Evolutionary conservation across 2,113 vertebrate species (phyloP).

Genomic region (Bos javanicus): DNA sequence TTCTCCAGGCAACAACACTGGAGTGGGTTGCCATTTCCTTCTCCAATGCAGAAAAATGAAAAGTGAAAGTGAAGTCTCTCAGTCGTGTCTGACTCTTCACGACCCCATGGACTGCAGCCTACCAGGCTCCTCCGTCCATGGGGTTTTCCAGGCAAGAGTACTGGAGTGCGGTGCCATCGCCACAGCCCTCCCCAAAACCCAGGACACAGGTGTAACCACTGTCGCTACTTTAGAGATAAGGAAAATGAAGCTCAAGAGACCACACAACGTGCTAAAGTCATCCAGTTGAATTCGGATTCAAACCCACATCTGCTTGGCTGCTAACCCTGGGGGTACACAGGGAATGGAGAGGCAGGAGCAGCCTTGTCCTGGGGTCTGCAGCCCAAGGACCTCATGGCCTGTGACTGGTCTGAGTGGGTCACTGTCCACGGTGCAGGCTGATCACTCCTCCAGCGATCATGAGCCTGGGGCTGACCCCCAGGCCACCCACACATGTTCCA

Average conservation of each 20-base stretch:
- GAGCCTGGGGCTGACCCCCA: not conserved
- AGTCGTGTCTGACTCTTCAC: too few species aligned
- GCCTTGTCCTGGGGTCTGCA: fast-evolving
- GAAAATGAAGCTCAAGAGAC: not conserved
- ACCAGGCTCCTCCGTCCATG: too few species aligned
- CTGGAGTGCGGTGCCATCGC: too few species aligned
- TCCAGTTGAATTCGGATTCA: not conserved
- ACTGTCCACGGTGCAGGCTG: not conserved
- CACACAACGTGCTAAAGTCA: not conserved
- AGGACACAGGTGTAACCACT: fast-evolving
- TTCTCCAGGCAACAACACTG: too few species aligned
- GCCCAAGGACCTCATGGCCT: not conserved
- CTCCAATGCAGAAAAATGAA: too few species aligned
- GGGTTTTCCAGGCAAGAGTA: too few species aligned
- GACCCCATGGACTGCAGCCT: too few species aligned
- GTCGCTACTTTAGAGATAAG: not conserved
- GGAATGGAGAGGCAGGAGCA: not conserved
- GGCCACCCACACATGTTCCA: not conserved
- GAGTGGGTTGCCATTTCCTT: too few species aligned
- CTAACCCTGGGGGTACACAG: fast-evolving
- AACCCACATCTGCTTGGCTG: not conserved
- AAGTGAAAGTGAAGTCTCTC: too few species aligned
- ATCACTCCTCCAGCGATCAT: not conserved
- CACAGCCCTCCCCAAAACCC: not conserved
- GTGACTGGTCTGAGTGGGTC: too few species aligned